phyloP scores from a whole-genome alignment of 2,888 invertebrate species.

The Pammene fasciana region DNA sequence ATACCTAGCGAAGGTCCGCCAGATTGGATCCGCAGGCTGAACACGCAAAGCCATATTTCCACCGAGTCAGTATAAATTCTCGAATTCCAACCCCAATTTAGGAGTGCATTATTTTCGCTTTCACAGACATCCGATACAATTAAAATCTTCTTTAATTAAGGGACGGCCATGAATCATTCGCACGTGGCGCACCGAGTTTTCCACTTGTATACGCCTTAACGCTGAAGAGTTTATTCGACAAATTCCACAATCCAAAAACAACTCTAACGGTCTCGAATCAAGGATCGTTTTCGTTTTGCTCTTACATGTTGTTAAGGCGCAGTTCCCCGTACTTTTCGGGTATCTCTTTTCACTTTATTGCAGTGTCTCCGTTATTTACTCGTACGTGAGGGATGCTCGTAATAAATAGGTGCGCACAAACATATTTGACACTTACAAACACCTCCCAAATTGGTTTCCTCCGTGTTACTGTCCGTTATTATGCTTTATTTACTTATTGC shows the following conservation, averaged over 20 bases:
- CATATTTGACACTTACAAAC: constrained; percentile 82
- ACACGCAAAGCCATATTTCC: constrained; percentile 76
- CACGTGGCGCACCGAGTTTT: constrained; percentile 84
- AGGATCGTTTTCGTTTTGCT: constrained; percentile 56
- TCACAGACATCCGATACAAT: constrained; percentile 84
- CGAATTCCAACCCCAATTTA: constrained; percentile 79
- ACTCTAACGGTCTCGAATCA: constrained; percentile 56
- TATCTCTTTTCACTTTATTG: constrained; percentile 83
- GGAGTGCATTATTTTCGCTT: constrained; percentile 84
- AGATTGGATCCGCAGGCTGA: constrained; percentile 59
- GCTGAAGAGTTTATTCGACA: constrained; percentile 56
- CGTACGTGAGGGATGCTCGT: constrained; percentile 81
- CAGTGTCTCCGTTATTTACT: constrained; percentile 82
- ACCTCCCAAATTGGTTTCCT: constrained; percentile 80
- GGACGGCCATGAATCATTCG: constrained; percentile 82
- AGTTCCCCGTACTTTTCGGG: constrained; percentile 62
- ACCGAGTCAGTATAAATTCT: constrained; percentile 74
- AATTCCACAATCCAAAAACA: constrained; percentile 58
- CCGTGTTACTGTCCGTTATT: constrained; percentile 79
- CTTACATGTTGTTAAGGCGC: constrained; percentile 62
- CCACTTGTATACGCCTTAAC: constrained; percentile 76
- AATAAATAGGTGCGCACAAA: constrained; percentile 82
- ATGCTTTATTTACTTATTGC: constrained; percentile 75
- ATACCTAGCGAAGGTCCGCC: constrained; percentile 36
- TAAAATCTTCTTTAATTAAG: constrained; percentile 85